Percentiles rank a stretch among this genome's conserved stretches.
Conservation (phyloP, 2,888 invertebrate genomes). For the Parnassius orleans region DNA sequence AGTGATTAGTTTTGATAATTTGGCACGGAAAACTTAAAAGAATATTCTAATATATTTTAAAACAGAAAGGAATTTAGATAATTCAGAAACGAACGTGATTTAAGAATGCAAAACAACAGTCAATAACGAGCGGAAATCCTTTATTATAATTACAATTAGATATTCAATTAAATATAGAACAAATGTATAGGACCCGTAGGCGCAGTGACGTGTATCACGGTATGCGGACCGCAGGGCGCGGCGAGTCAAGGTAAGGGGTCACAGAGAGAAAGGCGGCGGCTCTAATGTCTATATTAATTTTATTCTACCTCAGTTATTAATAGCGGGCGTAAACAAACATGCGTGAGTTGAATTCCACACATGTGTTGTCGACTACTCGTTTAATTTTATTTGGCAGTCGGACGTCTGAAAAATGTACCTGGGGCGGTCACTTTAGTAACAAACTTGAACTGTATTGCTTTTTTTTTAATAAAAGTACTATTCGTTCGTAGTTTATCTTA, state of each 20-base stretch:
- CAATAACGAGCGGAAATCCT: slow-evolving; percentile 22
- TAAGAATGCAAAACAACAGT: slow-evolving; percentile 10
- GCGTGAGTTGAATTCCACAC: slow-evolving; percentile 19
- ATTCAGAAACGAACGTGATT: slow-evolving; percentile 7
- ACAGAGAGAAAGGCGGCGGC: slow-evolving; percentile 64
- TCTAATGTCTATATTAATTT: slow-evolving; percentile 64
- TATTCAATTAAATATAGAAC: slow-evolving; percentile 37
- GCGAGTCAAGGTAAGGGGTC: slow-evolving; percentile 77
- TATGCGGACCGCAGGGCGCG: slow-evolving; percentile 69
- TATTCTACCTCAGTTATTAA: slow-evolving; percentile 39
- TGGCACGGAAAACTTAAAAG: too few relatives aligned
- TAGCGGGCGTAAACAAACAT: slow-evolving; percentile 28
- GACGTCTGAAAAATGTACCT: slow-evolving; percentile 21
- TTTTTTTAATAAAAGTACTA: too few relatives aligned
- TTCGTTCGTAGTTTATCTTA: too few relatives aligned
- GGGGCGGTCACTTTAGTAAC: neutral
- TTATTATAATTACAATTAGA: slow-evolving; percentile 26
- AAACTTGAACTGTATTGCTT: too few relatives aligned
- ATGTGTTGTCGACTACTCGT: slow-evolving; percentile 8
- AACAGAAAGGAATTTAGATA: neutral
- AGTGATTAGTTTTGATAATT: too few relatives aligned
- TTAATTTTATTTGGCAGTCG: slow-evolving; percentile 20
- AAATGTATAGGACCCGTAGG: slow-evolving; percentile 45
- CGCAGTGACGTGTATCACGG: slow-evolving; percentile 61
- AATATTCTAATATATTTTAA: too few relatives aligned